Evolutionary conservation across 2,888 invertebrate species (phyloP).

Genomic region (Lepeophtheirus nordmannii): DNA sequence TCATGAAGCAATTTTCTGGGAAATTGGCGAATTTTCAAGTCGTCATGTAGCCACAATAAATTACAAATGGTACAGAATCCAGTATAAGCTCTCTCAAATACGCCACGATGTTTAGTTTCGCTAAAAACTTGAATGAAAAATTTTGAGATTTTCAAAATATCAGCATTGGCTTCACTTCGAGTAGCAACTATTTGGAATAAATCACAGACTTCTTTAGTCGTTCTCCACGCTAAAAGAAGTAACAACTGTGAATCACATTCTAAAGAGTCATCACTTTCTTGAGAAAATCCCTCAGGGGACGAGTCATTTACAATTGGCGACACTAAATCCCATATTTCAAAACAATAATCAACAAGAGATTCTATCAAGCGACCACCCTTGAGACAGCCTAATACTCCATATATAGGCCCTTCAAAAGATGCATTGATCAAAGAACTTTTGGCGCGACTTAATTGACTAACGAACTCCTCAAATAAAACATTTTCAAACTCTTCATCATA

Average conservation of each 20-base stretch:
- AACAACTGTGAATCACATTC: neutral
- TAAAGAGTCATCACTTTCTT: neutral
- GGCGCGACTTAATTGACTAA: neutral
- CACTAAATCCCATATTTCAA: neutral
- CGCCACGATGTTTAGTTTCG: neutral
- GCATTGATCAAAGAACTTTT: neutral
- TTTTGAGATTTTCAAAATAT: neutral
- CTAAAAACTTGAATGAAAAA: conserved; percentile 1
- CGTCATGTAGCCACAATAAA: neutral
- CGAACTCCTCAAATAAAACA: neutral
- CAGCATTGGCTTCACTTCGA: neutral
- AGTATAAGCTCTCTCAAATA: conserved; percentile 2
- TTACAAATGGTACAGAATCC: neutral
- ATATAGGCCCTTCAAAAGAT: neutral
- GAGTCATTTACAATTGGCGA: neutral
- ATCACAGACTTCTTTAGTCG: neutral
- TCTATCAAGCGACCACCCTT: neutral
- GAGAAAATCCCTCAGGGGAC: neutral
- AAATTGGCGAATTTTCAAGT: neutral
- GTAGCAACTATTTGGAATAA: neutral
- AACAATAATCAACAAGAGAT: neutral
- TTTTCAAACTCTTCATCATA: neutral
- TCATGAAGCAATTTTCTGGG: neutral
- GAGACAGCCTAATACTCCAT: neutral
- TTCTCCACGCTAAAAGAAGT: neutral